Evolutionary conservation across 1,140 invertebrate species (phyloP).

Genomic region (Trichoplusia ni): DNA sequence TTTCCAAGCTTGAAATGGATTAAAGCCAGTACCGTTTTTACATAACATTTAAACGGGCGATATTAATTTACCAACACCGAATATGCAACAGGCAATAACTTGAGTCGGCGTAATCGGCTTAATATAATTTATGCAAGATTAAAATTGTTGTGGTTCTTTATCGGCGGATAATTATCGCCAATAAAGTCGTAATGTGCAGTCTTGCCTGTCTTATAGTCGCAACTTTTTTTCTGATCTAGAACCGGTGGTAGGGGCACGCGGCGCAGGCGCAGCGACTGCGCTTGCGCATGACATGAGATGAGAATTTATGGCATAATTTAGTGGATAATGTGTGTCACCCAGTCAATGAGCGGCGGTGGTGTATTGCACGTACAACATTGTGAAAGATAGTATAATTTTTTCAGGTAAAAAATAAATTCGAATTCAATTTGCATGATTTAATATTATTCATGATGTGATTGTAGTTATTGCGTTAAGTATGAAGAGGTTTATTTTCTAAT

Average conservation of each 20-base stretch:
- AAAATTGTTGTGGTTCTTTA: constrained; percentile 9
- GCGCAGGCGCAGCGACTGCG: constrained; percentile 8
- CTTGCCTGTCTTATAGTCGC: not conserved
- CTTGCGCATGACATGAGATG: constrained; percentile 29
- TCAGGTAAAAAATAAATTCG: not conserved
- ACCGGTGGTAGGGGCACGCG: not conserved
- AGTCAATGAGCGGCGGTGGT: constrained; percentile 23
- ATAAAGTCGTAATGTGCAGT: constrained; percentile 4
- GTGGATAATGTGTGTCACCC: constrained; percentile 47
- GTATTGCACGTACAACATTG: not conserved
- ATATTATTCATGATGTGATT: too few relatives aligned
- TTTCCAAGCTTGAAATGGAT: constrained; percentile 5
- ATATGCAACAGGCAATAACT: not conserved
- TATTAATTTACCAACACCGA: not conserved
- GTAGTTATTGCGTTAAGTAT: too few relatives aligned
- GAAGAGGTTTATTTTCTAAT: too few relatives aligned
- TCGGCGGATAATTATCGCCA: constrained; percentile 11
- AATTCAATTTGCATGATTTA: not conserved
- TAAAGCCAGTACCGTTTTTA: not conserved
- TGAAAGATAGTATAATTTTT: constrained; percentile 18
- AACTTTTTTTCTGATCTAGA: not conserved
- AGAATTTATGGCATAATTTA: constrained; percentile 56
- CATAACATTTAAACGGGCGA: not conserved
- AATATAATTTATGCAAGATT: constrained; percentile 26
- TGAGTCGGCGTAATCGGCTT: not conserved